phyloP scores from a whole-genome alignment of 1,140 invertebrate species.

The Drosophila sp. region DNA sequence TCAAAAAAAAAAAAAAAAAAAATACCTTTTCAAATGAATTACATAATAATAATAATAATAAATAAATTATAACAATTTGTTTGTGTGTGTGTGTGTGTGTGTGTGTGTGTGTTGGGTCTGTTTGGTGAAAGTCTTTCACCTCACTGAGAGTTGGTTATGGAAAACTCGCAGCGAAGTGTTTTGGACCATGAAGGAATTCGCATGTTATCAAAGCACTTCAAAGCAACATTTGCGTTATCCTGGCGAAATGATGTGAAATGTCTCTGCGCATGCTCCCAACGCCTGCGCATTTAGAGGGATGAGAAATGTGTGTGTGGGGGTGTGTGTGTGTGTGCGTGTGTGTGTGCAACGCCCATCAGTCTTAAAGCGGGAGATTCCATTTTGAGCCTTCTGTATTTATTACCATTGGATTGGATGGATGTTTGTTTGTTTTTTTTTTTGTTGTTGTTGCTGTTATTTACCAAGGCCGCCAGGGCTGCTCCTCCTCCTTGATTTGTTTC shows the following conservation, averaged over 20 bases:
- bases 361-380: conserved; percentile 69
- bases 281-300: conserved; percentile 52
- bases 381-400: conserved; percentile 7
- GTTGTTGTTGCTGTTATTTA: conserved; percentile 80
- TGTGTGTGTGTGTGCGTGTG: conserved; percentile 42
- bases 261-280: conserved; percentile 63
- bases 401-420: not conserved
- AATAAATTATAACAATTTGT: conserved; percentile 75
- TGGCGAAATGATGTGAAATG: conserved; percentile 68
- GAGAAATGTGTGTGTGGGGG: conserved; percentile 24
- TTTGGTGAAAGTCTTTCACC: conserved; percentile 28
- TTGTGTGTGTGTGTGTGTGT: conserved; percentile 33
- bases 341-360: conserved; percentile 66
- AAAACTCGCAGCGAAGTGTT: conserved; percentile 19
- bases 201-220: conserved; percentile 65
- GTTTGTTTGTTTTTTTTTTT: no score
- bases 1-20: conserved; percentile 33
- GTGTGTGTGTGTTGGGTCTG: conserved; percentile 13
- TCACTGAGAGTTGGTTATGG: conserved; percentile 34
- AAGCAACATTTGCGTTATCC: conserved; percentile 71
- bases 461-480: conserved; percentile 89
- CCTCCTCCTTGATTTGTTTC: conserved; percentile 82
- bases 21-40: conserved; percentile 71
- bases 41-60: conserved; percentile 77
- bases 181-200: conserved; percentile 31